These are phyloP conservation scores for Pelecanus crispus DNA, from an alignment of 2,113 vertebrate genomes.

Conservation along the genomic window DNA sequence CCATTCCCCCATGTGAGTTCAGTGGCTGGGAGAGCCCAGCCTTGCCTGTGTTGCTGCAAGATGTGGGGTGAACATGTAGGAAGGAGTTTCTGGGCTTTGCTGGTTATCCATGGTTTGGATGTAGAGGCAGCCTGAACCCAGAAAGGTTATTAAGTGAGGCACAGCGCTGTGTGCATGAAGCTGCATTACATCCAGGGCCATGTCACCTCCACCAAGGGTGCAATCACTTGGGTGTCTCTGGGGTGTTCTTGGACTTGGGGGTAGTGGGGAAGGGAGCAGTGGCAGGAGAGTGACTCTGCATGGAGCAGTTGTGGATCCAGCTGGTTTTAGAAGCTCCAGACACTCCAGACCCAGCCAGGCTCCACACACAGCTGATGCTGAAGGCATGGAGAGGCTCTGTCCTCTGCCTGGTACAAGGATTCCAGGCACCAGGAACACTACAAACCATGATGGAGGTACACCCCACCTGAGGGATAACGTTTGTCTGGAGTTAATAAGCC, in stretches of 20 bases:
- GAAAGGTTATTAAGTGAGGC: not conserved
- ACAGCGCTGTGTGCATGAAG: not conserved
- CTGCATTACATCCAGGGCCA: not conserved
- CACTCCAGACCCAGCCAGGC: not conserved
- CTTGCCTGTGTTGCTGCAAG: not conserved
- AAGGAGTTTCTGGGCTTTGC: not conserved
- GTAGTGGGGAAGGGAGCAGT: not conserved
- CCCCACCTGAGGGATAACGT: not conserved
- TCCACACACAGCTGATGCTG: fast-evolving
- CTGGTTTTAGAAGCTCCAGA: not conserved
- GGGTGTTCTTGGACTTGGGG: not conserved
- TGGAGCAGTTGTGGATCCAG: not conserved
- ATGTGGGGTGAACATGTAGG: not conserved
- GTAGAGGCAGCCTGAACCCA: not conserved
- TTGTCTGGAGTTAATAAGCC: not conserved
- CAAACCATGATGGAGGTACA: fast-evolving
- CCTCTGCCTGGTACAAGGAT: not conserved
- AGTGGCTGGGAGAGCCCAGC: not conserved
- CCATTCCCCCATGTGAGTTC: not conserved
- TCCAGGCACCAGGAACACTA: not conserved
- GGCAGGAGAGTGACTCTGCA: not conserved
- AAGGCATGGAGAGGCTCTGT: not conserved
- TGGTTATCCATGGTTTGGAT: not conserved
- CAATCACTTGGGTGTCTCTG: not conserved
- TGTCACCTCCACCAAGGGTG: not conserved